Evolutionary conservation across 2,113 vertebrate genomes (phyloP).

Genomic region (Procavia capensis): DNA sequence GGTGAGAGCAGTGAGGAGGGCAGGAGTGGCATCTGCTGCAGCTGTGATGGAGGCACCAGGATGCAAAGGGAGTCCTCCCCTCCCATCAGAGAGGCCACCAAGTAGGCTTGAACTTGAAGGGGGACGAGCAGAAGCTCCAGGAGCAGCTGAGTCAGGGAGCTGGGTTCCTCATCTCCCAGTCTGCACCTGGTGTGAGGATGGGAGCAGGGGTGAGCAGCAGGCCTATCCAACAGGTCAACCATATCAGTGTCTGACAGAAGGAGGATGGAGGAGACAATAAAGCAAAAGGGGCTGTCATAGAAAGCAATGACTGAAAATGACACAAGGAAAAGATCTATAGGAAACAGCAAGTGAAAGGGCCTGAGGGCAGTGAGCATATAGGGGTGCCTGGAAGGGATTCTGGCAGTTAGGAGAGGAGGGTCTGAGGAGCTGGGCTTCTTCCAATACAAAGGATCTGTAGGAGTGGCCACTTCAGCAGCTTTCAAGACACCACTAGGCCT

Average conservation of each 20-base stretch:
- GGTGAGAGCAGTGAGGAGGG: background rate
- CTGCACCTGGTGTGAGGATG: slow-evolving; percentile 68
- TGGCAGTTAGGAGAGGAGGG: background rate
- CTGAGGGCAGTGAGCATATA: background rate
- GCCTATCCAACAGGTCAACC: background rate
- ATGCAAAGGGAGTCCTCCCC: background rate
- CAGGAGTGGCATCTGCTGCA: background rate
- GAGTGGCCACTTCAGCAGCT: background rate
- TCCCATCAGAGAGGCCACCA: slow-evolving; percentile 78
- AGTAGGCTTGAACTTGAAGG: slow-evolving; percentile 89
- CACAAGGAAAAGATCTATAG: no score
- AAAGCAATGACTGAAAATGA: no score
- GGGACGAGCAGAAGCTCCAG: slow-evolving; percentile 75
- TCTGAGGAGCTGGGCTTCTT: background rate
- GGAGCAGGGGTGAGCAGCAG: background rate
- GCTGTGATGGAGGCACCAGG: slow-evolving; percentile 60
- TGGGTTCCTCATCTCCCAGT: slow-evolving; percentile 60
- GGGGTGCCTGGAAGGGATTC: slow-evolving; percentile 33
- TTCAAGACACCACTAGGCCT: background rate
- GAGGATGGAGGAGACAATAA: background rate
- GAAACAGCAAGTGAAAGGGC: background rate
- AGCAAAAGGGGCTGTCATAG: background rate
- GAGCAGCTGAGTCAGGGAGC: slow-evolving; percentile 81
- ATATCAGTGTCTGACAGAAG: background rate
- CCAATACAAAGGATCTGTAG: background rate